These are phyloP conservation scores for Synergus gifuensis DNA, from an alignment of 2,888 invertebrate species.

Conservation along the genomic window DNA sequence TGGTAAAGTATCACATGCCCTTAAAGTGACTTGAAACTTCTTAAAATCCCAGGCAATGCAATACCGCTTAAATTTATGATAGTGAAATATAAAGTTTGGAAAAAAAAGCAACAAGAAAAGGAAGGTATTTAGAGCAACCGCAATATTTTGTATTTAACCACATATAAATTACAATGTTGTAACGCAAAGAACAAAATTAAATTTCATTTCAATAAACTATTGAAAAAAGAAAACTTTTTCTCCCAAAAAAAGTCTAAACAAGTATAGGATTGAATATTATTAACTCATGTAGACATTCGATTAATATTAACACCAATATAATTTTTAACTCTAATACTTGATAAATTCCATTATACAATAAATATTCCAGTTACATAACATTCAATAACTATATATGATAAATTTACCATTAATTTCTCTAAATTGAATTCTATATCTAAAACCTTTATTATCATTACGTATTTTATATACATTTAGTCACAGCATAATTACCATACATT, in stretches of 20 bases:
- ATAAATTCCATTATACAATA: not conserved
- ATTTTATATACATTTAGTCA: constrained; percentile 15
- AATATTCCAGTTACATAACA: constrained; percentile 23
- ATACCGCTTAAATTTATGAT: too few species aligned
- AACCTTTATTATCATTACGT: not conserved
- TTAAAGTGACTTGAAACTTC: too few species aligned
- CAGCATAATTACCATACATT: constrained; percentile 15
- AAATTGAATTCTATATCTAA: not conserved
- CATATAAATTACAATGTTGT: not conserved
- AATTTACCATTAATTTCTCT: not conserved
- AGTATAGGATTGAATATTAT: not conserved
- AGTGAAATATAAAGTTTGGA: too few species aligned
- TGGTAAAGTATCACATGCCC: too few species aligned
- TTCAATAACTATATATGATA: constrained; percentile 9
- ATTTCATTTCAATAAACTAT: not conserved
- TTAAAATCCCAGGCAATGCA: too few species aligned
- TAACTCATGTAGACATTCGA: not conserved
- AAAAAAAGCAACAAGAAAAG: too few species aligned
- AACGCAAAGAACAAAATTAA: not conserved
- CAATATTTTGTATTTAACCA: constrained; percentile 1
- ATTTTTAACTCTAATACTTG: not conserved
- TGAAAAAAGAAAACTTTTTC: too few species aligned
- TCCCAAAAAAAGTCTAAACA: not conserved
- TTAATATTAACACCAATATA: constrained; percentile 16
- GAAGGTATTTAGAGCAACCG: not conserved